A percentile compares a stretch with the other conserved stretches of the same genome.
Conservation (phyloP, 1,140 invertebrate species). For the Geopemphigus sp. region DNA sequence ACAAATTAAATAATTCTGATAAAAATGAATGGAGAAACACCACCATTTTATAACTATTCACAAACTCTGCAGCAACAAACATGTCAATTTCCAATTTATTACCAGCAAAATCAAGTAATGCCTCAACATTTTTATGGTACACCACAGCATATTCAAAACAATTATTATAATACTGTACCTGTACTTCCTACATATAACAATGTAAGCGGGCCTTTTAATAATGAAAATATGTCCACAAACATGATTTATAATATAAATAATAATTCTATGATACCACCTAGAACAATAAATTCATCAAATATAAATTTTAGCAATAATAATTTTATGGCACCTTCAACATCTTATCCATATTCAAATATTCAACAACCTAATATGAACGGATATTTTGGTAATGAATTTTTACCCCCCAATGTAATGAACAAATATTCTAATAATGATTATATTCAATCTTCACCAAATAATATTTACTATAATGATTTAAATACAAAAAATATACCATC, state of each 20-base stretch:
- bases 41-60: not conserved
- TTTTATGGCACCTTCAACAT: not conserved
- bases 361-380: not conserved
- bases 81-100: not conserved
- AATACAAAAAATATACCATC: not conserved
- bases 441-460: conserved; percentile 16
- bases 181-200: not conserved
- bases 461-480: not conserved
- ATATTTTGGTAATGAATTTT: not conserved
- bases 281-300: not conserved
- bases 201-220: not conserved
- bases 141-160: not conserved
- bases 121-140: not conserved
- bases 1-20: not conserved
- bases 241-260: conserved; percentile 10
- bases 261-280: not conserved
- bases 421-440: not conserved
- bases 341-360: not conserved
- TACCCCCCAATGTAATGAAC: not conserved
- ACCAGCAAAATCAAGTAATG: not conserved
- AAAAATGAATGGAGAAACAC: not conserved
- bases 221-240: conserved; percentile 7
- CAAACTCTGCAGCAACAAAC: not conserved
- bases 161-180: conserved; percentile 13
- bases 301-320: not conserved